A percentile compares a stretch with the other conserved stretches of the same genome.
Evolutionary conservation across 2,797 vertebrate species (phyloP).

Genomic region (Sebastes baramenuke): DNA sequence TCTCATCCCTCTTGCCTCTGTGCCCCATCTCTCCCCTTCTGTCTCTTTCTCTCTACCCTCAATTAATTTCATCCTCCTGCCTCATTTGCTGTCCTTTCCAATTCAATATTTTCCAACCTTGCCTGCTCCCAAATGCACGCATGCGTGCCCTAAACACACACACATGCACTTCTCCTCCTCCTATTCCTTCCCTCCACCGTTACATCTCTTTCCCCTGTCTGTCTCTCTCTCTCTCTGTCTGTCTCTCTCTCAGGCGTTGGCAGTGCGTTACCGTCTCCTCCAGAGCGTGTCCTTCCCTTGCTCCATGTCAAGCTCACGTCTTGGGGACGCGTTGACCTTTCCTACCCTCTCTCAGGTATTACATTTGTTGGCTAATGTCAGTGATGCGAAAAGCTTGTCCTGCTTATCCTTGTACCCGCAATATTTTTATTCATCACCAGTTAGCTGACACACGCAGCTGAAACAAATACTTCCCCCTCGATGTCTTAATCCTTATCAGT

Average conservation of each 20-base stretch:
- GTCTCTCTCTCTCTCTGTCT: constrained; percentile 23
- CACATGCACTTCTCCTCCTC: constrained; percentile 2
- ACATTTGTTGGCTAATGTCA: constrained; percentile 47
- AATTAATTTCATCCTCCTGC: constrained; percentile 79
- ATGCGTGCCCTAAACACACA: constrained; percentile 7
- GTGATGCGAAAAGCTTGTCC: constrained; percentile 30
- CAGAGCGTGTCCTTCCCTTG: constrained; percentile 74
- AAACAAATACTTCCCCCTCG: not conserved
- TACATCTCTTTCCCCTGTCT: constrained; percentile 15
- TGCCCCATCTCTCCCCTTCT: constrained; percentile 58
- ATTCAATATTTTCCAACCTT: constrained; percentile 73
- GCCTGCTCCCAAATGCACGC: constrained; percentile 58
- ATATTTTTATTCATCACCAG: constrained; percentile 21
- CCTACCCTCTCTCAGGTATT: constrained; percentile 66
- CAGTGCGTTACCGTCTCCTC: constrained; percentile 68
- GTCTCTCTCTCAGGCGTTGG: constrained; percentile 68
- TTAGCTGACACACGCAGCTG: not conserved
- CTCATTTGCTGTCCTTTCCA: constrained; percentile 77
- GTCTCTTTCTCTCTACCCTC: constrained; percentile 70
- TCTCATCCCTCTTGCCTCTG: constrained; percentile 55
- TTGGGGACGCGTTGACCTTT: constrained; percentile 74
- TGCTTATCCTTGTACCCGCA: constrained; percentile 23
- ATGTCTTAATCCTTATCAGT: constrained; percentile 33
- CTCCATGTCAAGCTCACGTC: constrained; percentile 70
- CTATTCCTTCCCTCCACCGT: constrained; percentile 3